Conservation (phyloP, 37 sponge, comb jelly and placozoan species). For the Corticium candelabrum region DNA sequence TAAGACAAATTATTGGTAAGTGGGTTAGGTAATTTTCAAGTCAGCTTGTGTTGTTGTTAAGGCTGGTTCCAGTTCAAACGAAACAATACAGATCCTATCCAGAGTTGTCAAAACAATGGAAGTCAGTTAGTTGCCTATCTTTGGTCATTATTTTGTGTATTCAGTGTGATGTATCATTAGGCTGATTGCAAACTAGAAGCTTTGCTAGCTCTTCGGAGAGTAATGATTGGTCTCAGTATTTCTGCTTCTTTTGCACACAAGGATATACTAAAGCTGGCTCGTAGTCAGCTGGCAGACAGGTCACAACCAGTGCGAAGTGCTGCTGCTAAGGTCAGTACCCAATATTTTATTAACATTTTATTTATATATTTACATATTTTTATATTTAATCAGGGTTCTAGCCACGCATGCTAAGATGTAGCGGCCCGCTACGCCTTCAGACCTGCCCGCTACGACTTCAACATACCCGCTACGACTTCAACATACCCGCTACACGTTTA, state of each 20-base stretch:
- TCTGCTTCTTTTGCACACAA: constrained; percentile 77
- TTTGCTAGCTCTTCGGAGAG: constrained; percentile 12
- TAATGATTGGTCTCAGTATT: constrained; percentile 69
- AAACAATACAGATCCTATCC: constrained; percentile 48
- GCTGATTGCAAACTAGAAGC: constrained; percentile 40
- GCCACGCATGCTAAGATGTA: too few relatives aligned
- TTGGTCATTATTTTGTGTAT: neutral
- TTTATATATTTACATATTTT: too few relatives aligned
- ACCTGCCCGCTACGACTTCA: too few relatives aligned
- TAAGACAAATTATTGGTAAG: too few relatives aligned
- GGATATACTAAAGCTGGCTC: constrained; percentile 72
- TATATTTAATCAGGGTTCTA: too few relatives aligned
- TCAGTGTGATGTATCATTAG: neutral
- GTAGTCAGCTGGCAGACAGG: constrained; percentile 56
- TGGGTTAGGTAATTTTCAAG: neutral
- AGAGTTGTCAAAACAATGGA: constrained; percentile 54
- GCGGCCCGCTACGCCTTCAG: too few relatives aligned
- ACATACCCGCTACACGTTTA: too few relatives aligned
- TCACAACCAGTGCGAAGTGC: constrained; percentile 51
- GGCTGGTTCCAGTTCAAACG: constrained; percentile 57
- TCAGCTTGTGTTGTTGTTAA: too few relatives aligned
- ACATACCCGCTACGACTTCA: too few relatives aligned
- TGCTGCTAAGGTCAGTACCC: constrained; percentile 51
- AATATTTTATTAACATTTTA: neutral
- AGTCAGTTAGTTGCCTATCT: constrained; percentile 7